Evolutionary conservation across 2,797 vertebrate species (phyloP), one percentile per base, ranked within the genome.

Genomic region (Helicolenus hilgendorfi): DNA sequence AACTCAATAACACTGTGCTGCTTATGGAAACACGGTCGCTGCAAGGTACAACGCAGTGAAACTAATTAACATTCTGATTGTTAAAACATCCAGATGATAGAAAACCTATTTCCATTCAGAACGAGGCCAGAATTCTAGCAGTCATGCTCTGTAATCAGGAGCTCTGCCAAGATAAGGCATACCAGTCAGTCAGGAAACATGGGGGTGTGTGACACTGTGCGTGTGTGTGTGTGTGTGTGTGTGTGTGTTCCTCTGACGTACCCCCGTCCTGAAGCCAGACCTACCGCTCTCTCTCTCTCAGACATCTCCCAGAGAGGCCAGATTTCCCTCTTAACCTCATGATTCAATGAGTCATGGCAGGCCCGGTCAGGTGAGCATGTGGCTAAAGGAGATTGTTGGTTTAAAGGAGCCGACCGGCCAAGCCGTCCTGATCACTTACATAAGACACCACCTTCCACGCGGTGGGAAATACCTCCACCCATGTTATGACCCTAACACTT

Each of bases 121-220:
- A 76, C 45, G 45, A 59, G 74, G 11, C 73, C 62, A 75, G 45
- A 9, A 53, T 13, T 68, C 24, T 14, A 33, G 36, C 35, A 63
- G 75, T 73, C 74, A 75, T 70, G 53, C 83, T 83, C 56, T 76
- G 68, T 77, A 90, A 93, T 85, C 92, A 86, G 88, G 56, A 85
- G 78, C 71, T 77, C 65, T 89, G 85, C 84, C 72, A 77, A 94
- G 93, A 96, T 91, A 91, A 94, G 88, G 68, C 83, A 75, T 64
- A 77, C 63, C 82, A 91, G 84, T 94, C 90, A 95, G 95, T 94
- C 90, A 95, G 95, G 93, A 96, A 96, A 91, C 92, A 84, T 29
- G 68, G 82, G 64, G 29, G 91, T 56, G 87, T 67, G 79, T 68
- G 83, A 76, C 55, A 53, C 4, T 72, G 3, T 33, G 79, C 20